Percentiles rank a stretch among this genome's conserved stretches.
Conservation (phyloP, 2,888 invertebrate genomes). For the Palloptera scutellata region DNA sequence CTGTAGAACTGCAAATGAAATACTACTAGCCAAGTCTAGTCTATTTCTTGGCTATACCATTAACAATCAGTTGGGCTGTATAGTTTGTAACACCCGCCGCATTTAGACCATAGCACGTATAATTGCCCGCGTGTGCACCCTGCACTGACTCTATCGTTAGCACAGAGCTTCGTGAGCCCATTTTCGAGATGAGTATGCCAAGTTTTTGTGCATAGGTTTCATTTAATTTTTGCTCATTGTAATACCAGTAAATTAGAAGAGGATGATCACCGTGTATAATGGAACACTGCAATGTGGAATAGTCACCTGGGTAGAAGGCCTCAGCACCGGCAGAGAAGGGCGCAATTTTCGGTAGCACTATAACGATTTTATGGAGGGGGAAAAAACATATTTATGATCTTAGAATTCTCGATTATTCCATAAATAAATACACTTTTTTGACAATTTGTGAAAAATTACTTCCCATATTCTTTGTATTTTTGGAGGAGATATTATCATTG, state of each 20-base stretch:
- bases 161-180: constrained; percentile 67
- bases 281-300: constrained; percentile 70
- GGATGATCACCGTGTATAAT: constrained; percentile 81
- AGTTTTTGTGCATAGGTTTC: constrained; percentile 58
- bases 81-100: constrained; percentile 72
- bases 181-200: constrained; percentile 65
- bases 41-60: constrained; percentile 66
- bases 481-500: too few relatives aligned
- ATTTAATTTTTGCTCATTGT: constrained; percentile 70
- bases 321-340: constrained; percentile 78
- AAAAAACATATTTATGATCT: too few relatives aligned
- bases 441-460: too few relatives aligned
- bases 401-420: too few relatives aligned
- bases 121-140: constrained; percentile 74
- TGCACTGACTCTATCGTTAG: constrained; percentile 70
- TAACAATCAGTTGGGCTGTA: constrained; percentile 73
- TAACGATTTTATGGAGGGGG: too few relatives aligned
- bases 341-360: constrained; percentile 80
- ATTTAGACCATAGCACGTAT: constrained; percentile 73
- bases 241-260: constrained; percentile 77
- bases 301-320: constrained; percentile 78
- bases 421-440: too few relatives aligned
- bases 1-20: constrained; percentile 12
- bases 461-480: too few relatives aligned
- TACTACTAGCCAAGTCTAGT: neutral